Conservation (phyloP, 2,888 invertebrate species). For the Archips crataeganus region DNA sequence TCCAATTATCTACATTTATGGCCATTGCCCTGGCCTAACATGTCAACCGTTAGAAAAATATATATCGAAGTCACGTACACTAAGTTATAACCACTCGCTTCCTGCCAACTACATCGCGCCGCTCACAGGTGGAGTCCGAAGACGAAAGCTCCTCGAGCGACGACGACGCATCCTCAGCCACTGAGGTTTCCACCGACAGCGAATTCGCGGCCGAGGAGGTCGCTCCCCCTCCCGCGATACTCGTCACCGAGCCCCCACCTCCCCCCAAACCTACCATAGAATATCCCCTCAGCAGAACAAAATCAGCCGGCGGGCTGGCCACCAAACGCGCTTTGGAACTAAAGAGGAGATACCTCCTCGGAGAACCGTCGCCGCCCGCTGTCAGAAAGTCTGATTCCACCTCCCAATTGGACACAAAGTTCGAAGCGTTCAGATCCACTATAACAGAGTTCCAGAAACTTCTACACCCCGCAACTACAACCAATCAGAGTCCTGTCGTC, state of each 20-base stretch:
- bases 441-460: slow-evolving; percentile 96
- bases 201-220: slow-evolving; percentile 94
- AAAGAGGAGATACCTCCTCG: slow-evolving; percentile 93
- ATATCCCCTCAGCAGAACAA: slow-evolving; percentile 92
- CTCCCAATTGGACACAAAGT: slow-evolving; percentile 93
- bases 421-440: slow-evolving; percentile 93
- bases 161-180: slow-evolving; percentile 93
- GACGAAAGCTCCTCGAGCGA: slow-evolving; percentile 88
- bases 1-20: too few species aligned
- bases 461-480: slow-evolving; percentile 89
- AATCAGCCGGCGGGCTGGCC: slow-evolving; percentile 95
- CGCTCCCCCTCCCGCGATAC: slow-evolving; percentile 90
- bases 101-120: slow-evolving; percentile 45
- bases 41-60: too few species aligned
- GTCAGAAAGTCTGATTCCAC: slow-evolving; percentile 94
- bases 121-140: slow-evolving; percentile 78
- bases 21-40: too few species aligned
- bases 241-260: slow-evolving; percentile 90
- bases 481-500: slow-evolving; percentile 53
- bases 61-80: neutral
- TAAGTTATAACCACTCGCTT: neutral
- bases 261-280: slow-evolving; percentile 86
- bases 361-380: slow-evolving; percentile 88
- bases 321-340: slow-evolving; percentile 94
- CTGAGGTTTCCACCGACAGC: slow-evolving; percentile 96